These are phyloP conservation scores for Morpho helenor DNA, from an alignment of 2,888 invertebrate species.

Conservation along the genomic window DNA sequence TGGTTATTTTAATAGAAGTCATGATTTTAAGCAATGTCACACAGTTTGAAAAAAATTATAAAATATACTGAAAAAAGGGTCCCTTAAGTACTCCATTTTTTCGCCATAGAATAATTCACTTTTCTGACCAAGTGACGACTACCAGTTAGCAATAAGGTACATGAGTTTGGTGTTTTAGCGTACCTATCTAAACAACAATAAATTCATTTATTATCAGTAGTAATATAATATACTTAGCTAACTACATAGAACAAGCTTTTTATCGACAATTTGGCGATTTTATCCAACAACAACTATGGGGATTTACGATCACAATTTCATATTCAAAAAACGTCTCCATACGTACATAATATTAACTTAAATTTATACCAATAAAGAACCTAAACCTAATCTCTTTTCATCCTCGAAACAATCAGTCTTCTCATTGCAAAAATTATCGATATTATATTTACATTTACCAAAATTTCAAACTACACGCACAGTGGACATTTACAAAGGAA, in stretches of 20 bases:
- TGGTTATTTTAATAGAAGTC: too few relatives aligned
- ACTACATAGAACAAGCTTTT: constrained; percentile 18
- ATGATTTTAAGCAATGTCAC: too few relatives aligned
- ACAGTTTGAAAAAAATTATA: too few relatives aligned
- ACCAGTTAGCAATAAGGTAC: constrained; percentile 2
- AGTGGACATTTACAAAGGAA: constrained; percentile 34
- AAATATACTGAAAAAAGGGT: constrained; percentile 1
- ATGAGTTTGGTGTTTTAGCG: constrained; percentile 20
- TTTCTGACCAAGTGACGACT: constrained; percentile 2
- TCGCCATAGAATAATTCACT: background rate
- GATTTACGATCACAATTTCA: constrained; percentile 16
- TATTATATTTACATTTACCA: constrained; percentile 56
- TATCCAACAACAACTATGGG: constrained; percentile 20
- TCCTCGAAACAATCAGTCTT: constrained; percentile 75
- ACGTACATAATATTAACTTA: constrained; percentile 43
- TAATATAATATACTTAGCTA: constrained; percentile 19
- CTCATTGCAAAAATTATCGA: constrained; percentile 74
- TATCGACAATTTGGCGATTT: constrained; percentile 20
- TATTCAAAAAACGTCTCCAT: constrained; percentile 7
- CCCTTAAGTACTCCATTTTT: constrained; percentile 1
- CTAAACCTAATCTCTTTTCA: constrained; percentile 66
- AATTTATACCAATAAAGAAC: constrained; percentile 59
- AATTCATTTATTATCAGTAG: constrained; percentile 23
- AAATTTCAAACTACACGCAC: constrained; percentile 27
- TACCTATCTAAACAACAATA: constrained; percentile 26